Evolutionary conservation across 2,797 vertebrate species (phyloP).

Genomic region (Rallus crepitans): DNA sequence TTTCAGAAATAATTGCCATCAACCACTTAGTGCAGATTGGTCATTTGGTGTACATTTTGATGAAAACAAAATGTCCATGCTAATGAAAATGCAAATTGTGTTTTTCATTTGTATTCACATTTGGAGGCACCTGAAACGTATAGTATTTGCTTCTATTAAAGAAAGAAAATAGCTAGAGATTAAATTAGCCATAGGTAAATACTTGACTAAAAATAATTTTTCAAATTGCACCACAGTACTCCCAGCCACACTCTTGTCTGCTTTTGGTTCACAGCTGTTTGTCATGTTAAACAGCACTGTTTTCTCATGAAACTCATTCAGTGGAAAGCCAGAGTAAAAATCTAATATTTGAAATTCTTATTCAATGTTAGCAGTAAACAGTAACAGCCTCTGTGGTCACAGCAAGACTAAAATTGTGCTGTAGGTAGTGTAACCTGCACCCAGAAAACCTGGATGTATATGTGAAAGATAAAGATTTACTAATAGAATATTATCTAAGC

Average conservation of each 20-base stretch:
- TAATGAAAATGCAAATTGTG: background rate
- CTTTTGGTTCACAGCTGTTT: background rate
- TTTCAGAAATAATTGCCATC: constrained; percentile 3
- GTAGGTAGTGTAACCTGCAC: background rate
- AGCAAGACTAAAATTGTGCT: background rate
- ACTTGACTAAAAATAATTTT: background rate
- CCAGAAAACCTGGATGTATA: background rate
- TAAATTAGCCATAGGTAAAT: background rate
- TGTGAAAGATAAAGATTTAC: background rate
- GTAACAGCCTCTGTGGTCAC: background rate
- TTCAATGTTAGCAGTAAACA: background rate
- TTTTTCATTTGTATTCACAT: background rate
- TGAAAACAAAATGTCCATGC: background rate
- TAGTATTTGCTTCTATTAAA: background rate
- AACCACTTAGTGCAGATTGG: background rate
- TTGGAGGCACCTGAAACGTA: background rate
- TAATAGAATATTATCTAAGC: background rate
- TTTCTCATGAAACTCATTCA: background rate
- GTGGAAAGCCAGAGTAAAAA: background rate
- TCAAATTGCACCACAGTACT: background rate
- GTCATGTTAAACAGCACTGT: background rate
- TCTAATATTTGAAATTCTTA: background rate
- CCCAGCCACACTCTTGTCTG: background rate
- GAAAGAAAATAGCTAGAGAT: background rate
- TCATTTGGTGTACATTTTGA: background rate